These are phyloP conservation scores for Zaprionus vittiger DNA, from an alignment of 1,140 invertebrate species.

Conservation along the genomic window DNA sequence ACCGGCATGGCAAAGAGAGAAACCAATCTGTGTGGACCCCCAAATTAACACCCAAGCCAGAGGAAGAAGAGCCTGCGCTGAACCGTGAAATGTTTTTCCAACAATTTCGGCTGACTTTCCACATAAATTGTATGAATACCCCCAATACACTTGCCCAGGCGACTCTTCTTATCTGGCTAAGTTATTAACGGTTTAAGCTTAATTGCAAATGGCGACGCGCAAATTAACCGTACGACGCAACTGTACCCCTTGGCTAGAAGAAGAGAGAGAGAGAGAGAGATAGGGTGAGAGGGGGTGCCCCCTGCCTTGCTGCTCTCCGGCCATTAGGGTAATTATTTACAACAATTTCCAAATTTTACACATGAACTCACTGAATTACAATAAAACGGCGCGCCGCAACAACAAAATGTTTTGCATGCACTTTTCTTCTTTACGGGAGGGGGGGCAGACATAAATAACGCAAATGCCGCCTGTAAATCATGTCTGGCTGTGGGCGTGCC, in stretches of 20 bases:
- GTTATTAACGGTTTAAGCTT: slow-evolving; percentile 82
- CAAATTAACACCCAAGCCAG: slow-evolving; percentile 66
- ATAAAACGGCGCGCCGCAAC: slow-evolving; percentile 55
- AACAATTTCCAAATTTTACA: slow-evolving; percentile 82
- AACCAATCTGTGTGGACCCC: neutral
- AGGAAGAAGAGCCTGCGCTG: slow-evolving; percentile 34
- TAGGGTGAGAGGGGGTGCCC: neutral
- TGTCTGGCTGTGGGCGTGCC: slow-evolving; percentile 17
- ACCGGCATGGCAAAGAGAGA: slow-evolving; percentile 28
- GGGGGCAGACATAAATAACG: slow-evolving; percentile 66
- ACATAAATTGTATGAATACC: slow-evolving; percentile 52
- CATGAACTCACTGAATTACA: slow-evolving; percentile 68
- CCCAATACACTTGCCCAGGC: slow-evolving; percentile 24
- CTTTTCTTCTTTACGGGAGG: slow-evolving; percentile 44
- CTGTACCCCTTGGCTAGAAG: slow-evolving; percentile 15
- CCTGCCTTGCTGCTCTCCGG: neutral
- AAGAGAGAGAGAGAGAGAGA: neutral
- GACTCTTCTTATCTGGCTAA: slow-evolving; percentile 75
- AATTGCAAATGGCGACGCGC: slow-evolving; percentile 77
- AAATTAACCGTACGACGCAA: slow-evolving; percentile 65
- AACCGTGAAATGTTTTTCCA: slow-evolving; percentile 67
- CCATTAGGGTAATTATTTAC: slow-evolving; percentile 82
- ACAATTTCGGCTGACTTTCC: slow-evolving; percentile 46
- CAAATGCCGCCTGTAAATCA: slow-evolving; percentile 72
- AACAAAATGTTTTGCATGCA: slow-evolving; percentile 74